A percentile compares a stretch with the other conserved stretches of the same genome.
These are phyloP conservation scores for Entomobrya multifasciata DNA, from an alignment of 2,888 invertebrate genomes.

Conservation along the genomic window DNA sequence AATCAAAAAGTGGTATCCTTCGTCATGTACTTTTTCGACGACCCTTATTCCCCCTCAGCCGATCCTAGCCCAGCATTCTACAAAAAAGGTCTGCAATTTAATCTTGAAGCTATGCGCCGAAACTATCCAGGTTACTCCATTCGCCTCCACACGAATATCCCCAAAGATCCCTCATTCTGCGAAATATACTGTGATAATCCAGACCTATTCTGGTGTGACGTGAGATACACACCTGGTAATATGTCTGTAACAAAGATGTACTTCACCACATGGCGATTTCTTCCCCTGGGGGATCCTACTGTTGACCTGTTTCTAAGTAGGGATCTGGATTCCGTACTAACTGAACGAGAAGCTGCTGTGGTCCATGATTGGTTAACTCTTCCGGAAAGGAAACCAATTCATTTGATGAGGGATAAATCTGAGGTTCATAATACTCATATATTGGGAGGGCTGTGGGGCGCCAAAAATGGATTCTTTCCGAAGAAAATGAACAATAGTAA, in stretches of 20 bases:
- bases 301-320: slow-evolving; percentile 4
- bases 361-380: slow-evolving; percentile 8
- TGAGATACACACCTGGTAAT: neutral
- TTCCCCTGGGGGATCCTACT: slow-evolving; percentile 15
- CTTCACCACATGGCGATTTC: neutral
- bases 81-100: neutral
- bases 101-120: slow-evolving; percentile 16
- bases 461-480: too few species aligned
- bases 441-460: slow-evolving; percentile 20
- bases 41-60: neutral
- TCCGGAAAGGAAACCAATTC: neutral
- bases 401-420: slow-evolving; percentile 8
- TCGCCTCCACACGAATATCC: slow-evolving; percentile 14
- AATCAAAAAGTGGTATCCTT: neutral
- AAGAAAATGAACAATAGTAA: too few species aligned
- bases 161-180: neutral
- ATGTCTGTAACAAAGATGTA: too few species aligned
- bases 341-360: slow-evolving; percentile 10
- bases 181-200: neutral
- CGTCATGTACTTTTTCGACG: neutral
- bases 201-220: slow-evolving; percentile 19
- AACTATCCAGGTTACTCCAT: slow-evolving; percentile 5
- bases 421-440: neutral
- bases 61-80: neutral
- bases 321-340: slow-evolving; percentile 26